Evolutionary conservation across 2,888 invertebrate species (phyloP), one percentile per base, ranked within the genome.

Genomic region (Acrobasis repandana): DNA sequence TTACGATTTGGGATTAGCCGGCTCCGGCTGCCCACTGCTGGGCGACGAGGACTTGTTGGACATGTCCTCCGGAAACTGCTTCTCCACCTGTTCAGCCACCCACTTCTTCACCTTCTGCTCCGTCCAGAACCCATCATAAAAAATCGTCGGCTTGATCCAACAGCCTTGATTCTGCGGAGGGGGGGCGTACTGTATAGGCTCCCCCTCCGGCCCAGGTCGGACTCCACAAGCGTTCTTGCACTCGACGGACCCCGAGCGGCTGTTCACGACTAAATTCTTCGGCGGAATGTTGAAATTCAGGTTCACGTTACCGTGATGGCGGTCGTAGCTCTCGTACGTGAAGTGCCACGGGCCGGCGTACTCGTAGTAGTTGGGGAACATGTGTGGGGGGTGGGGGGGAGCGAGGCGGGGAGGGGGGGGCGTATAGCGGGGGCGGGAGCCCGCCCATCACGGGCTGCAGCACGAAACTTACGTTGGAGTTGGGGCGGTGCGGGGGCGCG

Each of bases 81-180:
- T 91, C 70, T 92, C 91, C 16, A 90, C 89, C 70, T 92, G 93
- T 68, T 92, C 92, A 5, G 93, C 89, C 1, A 91, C 92, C 93
- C 93, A 93, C 73, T 88, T 90, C 73, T 90, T 92, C 15, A 93
- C 92, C 69, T 93, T 92, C 79, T 92, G 92, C 79, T 93, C 93
- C 0, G 92, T 92, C 92, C 92, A 93, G 73, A 93, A 93, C 0
- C 93, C 93, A 54, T 92, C 92, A 63, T 93, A 92, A 74, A 92
- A 93, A 49, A 93, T 91, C 2, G 90, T 89, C 4, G 93, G 93
- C 61, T 92, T 92, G 58, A 92, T 86, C 93, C 93, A 93, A 68
- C 90, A 88, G 2, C 86, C 87, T 61, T 85, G 86, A 33, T 74
- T 75, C 58, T 82, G 86, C 18, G 79, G 77, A 36, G 80, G 75